Conservation (phyloP, 1,140 invertebrate species). For the Drosophila prosaltans region DNA sequence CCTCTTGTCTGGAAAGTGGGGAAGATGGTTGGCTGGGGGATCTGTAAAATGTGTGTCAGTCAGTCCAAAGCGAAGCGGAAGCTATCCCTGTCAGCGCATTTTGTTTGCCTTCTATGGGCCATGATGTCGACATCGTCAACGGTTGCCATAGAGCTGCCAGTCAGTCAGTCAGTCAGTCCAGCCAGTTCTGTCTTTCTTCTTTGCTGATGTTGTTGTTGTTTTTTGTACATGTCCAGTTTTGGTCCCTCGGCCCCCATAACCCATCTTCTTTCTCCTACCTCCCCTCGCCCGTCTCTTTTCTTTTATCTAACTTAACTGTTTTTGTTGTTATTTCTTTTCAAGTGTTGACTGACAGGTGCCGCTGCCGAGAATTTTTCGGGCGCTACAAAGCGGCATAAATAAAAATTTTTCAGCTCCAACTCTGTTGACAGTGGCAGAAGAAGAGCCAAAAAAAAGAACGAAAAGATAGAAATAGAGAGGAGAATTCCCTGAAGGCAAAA, state of each 20-base stretch:
- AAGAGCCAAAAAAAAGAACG: constrained; percentile 26
- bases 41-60: constrained; percentile 69
- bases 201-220: constrained; percentile 23
- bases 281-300: background rate
- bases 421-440: constrained; percentile 43
- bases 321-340: constrained; percentile 12
- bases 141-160: constrained; percentile 46
- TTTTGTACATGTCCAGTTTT: constrained; percentile 32
- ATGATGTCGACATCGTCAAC: constrained; percentile 29
- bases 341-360: constrained; percentile 77
- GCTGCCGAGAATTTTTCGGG: constrained; percentile 74
- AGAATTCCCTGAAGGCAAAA: constrained; percentile 16
- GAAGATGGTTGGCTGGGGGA: background rate
- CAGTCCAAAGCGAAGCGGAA: constrained; percentile 46
- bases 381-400: constrained; percentile 77
- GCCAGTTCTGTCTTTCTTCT: constrained; percentile 26
- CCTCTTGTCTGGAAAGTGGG: constrained; percentile 38
- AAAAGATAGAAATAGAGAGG: background rate
- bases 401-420: constrained; percentile 57
- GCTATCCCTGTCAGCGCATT: constrained; percentile 40
- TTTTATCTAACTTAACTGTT: constrained; percentile 13
- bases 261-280: background rate
- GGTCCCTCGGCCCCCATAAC: constrained; percentile 22
- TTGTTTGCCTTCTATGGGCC: constrained; percentile 33
- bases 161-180: constrained; percentile 28